Conservation (phyloP, 2,797 vertebrate genomes). For the Labeo calbasu region DNA sequence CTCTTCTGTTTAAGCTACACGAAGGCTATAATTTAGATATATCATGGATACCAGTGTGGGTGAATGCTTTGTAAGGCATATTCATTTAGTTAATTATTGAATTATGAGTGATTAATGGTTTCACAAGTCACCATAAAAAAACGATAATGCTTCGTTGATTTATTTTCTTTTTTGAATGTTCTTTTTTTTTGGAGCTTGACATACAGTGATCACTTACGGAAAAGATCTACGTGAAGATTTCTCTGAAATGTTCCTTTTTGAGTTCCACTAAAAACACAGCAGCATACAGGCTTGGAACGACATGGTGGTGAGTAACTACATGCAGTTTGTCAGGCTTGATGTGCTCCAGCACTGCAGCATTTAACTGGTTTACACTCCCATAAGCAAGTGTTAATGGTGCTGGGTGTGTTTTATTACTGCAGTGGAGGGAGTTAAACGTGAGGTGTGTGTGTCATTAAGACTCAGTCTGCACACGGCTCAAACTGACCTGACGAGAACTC, state of each 20-base stretch:
- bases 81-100: background rate
- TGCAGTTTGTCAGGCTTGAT: slow-evolving; percentile 49
- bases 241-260: background rate
- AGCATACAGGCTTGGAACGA: background rate
- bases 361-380: slow-evolving; percentile 49
- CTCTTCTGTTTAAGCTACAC: no score
- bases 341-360: slow-evolving; percentile 37
- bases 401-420: slow-evolving; percentile 51
- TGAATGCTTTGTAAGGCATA: background rate
- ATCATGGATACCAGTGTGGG: background rate
- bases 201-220: background rate
- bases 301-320: slow-evolving; percentile 1
- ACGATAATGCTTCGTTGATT: background rate
- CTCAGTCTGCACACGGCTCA: slow-evolving; percentile 13
- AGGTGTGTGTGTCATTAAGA: slow-evolving; percentile 36
- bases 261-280: background rate
- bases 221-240: background rate
- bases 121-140: background rate
- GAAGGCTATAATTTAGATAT: background rate
- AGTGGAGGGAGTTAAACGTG: slow-evolving; percentile 19
- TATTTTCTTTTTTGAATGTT: background rate
- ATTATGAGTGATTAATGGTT: background rate
- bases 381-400: slow-evolving; percentile 45
- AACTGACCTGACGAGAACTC: slow-evolving; percentile 43
- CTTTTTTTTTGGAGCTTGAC: background rate